Base-by-base conservation (phyloP, 2,797 vertebrate genomes). In the Hephaestus fuliginosus region DNA sequence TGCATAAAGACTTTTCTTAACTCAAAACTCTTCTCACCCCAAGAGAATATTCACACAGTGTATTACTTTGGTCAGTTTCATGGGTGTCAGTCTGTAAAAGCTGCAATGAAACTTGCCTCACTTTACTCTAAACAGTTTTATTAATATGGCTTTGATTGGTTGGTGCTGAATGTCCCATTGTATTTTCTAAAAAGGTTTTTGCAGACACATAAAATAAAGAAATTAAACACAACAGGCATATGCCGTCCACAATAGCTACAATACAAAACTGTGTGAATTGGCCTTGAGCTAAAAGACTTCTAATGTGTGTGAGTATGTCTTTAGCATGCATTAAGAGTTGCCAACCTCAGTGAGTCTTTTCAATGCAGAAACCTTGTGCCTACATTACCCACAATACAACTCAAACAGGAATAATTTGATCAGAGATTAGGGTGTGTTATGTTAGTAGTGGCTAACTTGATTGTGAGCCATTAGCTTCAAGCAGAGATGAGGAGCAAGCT, bases 1-100 rank as follows among this genome's bases (percentile, higher is more conserved):
- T 30, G 49, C 65, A 81, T 20, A 53, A 51, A 83, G 46, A 33
- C 20, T 22, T 74, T 6, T 56, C 41, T 12, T 4, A 48, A 71
- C 10, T 13, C 6, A 44, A 55, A 67, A 41, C 25, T 10, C 41
- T n/a, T n/a, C 61, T 65, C 12, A 57, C 6, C 30, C 4, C 30
- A 33, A 33, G 30, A 33, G 30, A 33, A 3, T 33, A 33, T 33
- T 33, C 5, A 5, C 3, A 33, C 30, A 65, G 22, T 20, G 17
- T 20, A 79, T 61, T 55, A 51, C 52, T 62, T 49, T 8, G n/a
- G 44, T 74, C 51, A 60, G 33, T 41, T 17, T 69, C 36, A 49
- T 28, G 25, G 55, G 39, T 74, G 51, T 76, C 46, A 51, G 62
- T 65, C 60, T 66, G 56, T 49, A 66, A 61, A 30, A 48, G 58